Evolutionary conservation across 2,888 invertebrate species (phyloP), one percentile per base, ranked within the genome.

Genomic region (Drosophila neonasuta): DNA sequence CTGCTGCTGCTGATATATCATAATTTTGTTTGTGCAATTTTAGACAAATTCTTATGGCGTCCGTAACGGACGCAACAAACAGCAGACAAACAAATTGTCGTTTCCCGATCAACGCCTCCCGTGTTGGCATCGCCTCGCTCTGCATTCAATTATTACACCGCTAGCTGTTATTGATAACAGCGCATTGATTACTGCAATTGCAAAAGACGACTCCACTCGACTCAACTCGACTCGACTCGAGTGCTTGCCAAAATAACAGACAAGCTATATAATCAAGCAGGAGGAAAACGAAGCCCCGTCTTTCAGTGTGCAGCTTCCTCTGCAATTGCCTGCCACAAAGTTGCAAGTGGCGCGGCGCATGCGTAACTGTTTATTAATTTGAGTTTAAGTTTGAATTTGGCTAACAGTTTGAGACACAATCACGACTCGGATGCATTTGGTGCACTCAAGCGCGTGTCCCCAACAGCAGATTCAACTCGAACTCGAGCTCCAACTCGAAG

Each of bases 111-210:
- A 17, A 54, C 29, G 34, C 34, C 45, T 45, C 36, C 50, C 36
- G 30, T 29, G 17, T 45, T 32, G 9, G 44, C 42, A 39, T 34
- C 41, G 32, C 20, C 20, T 50, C 36, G 76, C 61, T 64, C 74
- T 55, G 54, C 75, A 66, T 74, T 79, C 79, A 80, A 80, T 87
- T 77, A 74, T 77, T 74, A 76, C 76, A 79, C 83, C 85, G 87
- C 81, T 77, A 87, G 87, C 86, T 83, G 80, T 75, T 87, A 83
- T 87, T 86, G 87, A 85, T 87, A 86, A 87, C 80, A 77, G 71
- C 72, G 76, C 77, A 79, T 80, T 80, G 86, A 86, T 80, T 87
- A 78, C 82, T 72, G 86, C 86, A 82, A 83, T 86, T 86, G 86
- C 70, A 62, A 58, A 39, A n/a, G 39, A 41, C 39, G 13, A 39